Evolutionary conservation across 2,888 invertebrate species (phyloP).

Genomic region (Orthonevra nobilis): DNA sequence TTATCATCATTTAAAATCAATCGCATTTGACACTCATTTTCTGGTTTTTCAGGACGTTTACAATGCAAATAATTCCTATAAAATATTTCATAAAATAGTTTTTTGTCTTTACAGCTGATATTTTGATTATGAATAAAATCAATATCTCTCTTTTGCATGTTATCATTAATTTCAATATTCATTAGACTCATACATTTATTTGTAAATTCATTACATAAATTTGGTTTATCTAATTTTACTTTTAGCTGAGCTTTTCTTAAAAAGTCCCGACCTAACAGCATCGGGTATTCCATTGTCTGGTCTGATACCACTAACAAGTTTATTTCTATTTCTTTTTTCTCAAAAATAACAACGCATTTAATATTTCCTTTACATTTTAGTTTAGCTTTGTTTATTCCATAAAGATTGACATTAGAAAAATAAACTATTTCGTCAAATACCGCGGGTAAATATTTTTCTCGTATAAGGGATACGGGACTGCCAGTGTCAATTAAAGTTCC

Average conservation of each 20-base stretch:
- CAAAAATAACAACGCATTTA: no score
- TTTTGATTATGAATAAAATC: not conserved
- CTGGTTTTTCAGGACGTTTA: constrained; percentile 7
- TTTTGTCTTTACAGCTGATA: not conserved
- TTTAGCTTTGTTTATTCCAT: constrained; percentile 62
- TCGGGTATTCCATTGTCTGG: not conserved
- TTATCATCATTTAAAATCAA: constrained; percentile 11
- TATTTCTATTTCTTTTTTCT: no score
- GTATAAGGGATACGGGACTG: constrained; percentile 54
- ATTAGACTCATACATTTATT: not conserved
- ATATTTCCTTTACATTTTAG: constrained; percentile 34
- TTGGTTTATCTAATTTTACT: no score
- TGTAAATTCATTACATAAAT: not conserved
- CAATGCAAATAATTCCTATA: not conserved
- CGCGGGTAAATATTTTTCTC: constrained; percentile 24
- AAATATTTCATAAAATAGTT: not conserved
- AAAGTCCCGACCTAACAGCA: not conserved
- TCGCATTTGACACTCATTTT: not conserved
- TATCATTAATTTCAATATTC: not conserved
- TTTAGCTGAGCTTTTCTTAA: not conserved
- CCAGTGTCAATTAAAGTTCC: constrained; percentile 64
- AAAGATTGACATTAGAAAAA: constrained; percentile 7
- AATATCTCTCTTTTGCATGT: not conserved
- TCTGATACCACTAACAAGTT: no score
- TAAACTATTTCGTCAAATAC: constrained; percentile 9